A percentile compares a stretch with the other conserved stretches of the same genome.
These are phyloP conservation scores for Tolmerus cingulatus DNA, from an alignment of 2,888 invertebrate genomes.

Conservation along the genomic window DNA sequence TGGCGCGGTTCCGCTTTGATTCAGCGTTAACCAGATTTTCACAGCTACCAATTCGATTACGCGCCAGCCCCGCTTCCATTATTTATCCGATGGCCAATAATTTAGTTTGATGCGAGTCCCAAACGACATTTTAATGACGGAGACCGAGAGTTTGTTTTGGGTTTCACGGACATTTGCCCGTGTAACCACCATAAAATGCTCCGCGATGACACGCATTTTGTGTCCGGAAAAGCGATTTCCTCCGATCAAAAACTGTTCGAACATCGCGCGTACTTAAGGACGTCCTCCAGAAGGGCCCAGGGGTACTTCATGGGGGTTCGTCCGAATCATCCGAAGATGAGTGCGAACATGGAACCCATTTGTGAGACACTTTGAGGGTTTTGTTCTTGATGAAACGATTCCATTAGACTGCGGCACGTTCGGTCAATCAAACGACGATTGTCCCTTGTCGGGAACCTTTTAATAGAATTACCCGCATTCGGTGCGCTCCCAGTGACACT, in stretches of 20 bases:
- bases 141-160: neutral
- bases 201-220: neutral
- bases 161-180: neutral
- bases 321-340: neutral
- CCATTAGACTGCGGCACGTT: neutral
- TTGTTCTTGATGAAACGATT: neutral
- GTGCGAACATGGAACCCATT: conserved; percentile 22
- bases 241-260: neutral
- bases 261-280: neutral
- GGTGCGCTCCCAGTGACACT: neutral
- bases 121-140: conserved; percentile 33
- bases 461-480: conserved; percentile 28
- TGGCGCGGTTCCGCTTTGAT: conserved; percentile 23
- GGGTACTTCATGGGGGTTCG: neutral
- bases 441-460: conserved; percentile 12
- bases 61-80: conserved; percentile 1
- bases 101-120: conserved; percentile 15
- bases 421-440: neutral
- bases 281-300: neutral
- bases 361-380: neutral
- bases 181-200: neutral
- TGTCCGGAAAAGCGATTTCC: neutral
- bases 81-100: conserved; percentile 16
- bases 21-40: conserved; percentile 25
- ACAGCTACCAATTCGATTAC: conserved; percentile 37